Conservation (phyloP, 2,113 vertebrate species). For the Ameiurus melas region DNA sequence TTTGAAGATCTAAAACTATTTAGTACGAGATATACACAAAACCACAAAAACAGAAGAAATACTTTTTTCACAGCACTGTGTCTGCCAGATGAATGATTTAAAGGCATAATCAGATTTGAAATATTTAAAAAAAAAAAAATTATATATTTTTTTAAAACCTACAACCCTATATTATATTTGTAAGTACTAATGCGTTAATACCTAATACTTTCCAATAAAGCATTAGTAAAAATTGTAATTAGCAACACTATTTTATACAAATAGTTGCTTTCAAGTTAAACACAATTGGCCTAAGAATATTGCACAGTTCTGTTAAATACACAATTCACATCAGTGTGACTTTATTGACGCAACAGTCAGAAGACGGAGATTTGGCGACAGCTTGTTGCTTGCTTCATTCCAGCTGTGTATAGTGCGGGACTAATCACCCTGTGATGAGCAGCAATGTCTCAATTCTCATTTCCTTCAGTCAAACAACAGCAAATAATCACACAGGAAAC, state of each 20-base stretch:
- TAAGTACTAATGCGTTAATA: no score
- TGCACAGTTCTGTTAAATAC: neutral
- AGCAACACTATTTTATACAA: neutral
- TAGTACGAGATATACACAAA: no score
- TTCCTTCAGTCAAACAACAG: slow-evolving; percentile 18
- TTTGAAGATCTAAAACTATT: no score
- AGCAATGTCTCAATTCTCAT: slow-evolving; percentile 19
- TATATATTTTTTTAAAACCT: no score
- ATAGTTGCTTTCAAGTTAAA: neutral
- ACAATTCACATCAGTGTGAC: neutral
- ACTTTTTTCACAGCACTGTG: no score
- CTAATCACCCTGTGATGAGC: slow-evolving; percentile 14
- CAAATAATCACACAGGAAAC: slow-evolving; percentile 10
- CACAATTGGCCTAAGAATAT: neutral
- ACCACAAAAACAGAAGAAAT: no score
- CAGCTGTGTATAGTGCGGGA: slow-evolving; percentile 20
- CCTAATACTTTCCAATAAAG: neutral
- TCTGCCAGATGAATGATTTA: no score
- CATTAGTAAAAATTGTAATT: neutral
- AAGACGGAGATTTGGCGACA: neutral
- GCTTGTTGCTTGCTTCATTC: neutral
- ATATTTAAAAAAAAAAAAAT: no score
- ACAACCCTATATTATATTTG: no score
- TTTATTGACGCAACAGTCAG: neutral
- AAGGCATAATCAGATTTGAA: neutral